Conservation (phyloP, 2,113 vertebrate species). For the Microtus richardsoni region DNA sequence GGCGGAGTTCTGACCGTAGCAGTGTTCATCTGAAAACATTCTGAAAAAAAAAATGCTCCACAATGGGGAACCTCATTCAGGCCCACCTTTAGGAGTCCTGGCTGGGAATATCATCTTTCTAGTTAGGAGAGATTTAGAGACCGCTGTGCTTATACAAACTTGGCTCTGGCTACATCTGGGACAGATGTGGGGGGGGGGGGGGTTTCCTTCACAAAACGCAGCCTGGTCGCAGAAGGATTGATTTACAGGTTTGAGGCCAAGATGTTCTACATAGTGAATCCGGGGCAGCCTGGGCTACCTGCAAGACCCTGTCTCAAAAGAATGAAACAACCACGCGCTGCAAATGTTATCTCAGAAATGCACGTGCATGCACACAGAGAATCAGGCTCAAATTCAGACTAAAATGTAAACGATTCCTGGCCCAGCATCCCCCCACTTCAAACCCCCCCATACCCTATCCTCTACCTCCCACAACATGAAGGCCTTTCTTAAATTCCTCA, state of each 20-base stretch:
- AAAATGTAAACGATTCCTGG: background rate
- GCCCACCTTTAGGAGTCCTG: conserved; percentile 81
- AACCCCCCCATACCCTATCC: background rate
- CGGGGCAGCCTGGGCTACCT: background rate
- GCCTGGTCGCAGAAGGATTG: background rate
- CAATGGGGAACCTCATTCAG: conserved; percentile 73
- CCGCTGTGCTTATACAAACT: conserved; percentile 75
- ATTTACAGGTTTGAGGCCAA: background rate
- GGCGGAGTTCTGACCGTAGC: conserved; percentile 81
- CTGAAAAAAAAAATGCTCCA: conserved; percentile 76
- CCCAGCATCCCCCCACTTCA: background rate
- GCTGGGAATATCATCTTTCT: conserved; percentile 81
- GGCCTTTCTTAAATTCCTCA: background rate
- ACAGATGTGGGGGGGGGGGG: background rate
- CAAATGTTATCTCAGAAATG: background rate
- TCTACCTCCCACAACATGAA: background rate
- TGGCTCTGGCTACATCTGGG: background rate
- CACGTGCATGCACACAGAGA: too few species aligned
- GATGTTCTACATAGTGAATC: background rate
- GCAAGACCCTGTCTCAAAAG: background rate
- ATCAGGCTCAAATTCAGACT: background rate
- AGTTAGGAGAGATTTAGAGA: conserved; percentile 80
- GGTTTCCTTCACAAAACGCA: background rate
- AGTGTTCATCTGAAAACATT: conserved; percentile 86
- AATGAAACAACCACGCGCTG: background rate